Evolutionary conservation across 2,888 invertebrate genomes (phyloP).

Genomic region (Acanthococcus lagerstroemiae): DNA sequence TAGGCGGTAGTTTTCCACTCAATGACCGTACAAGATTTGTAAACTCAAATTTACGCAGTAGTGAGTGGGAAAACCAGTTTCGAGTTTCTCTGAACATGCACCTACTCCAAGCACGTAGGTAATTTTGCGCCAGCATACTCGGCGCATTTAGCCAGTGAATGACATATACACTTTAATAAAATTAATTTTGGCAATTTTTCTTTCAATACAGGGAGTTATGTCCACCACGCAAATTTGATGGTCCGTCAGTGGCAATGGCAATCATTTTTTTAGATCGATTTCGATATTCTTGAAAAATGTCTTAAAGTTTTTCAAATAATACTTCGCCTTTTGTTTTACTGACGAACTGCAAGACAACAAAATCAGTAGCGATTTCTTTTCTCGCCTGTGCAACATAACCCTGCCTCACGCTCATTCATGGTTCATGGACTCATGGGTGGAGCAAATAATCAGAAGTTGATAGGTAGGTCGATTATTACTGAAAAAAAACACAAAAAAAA

Average conservation of each 20-base stretch:
- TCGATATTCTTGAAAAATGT: constrained; percentile 24
- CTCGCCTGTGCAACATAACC: constrained; percentile 33
- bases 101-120: constrained; percentile 36
- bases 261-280: constrained; percentile 33
- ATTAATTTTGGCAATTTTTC: constrained; percentile 33
- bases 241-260: constrained; percentile 38
- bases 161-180: constrained; percentile 37
- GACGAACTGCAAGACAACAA: constrained; percentile 35
- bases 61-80: constrained; percentile 37
- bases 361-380: constrained; percentile 35
- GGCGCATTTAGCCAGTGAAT: constrained; percentile 37
- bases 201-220: constrained; percentile 35
- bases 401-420: constrained; percentile 36
- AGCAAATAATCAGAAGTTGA: constrained; percentile 36
- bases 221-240: constrained; percentile 35
- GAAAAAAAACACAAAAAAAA: too few species aligned
- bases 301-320: constrained; percentile 29
- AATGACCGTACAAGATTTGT: constrained; percentile 34
- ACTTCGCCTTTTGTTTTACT: constrained; percentile 32
- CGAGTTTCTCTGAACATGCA: constrained; percentile 37
- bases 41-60: constrained; percentile 32
- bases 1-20: constrained; percentile 29
- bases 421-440: constrained; percentile 35
- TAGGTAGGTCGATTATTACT: constrained; percentile 36
- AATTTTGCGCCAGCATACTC: constrained; percentile 36